phyloP scores from a whole-genome alignment of 2,797 vertebrate species.

The Toxotes lorentzi region DNA sequence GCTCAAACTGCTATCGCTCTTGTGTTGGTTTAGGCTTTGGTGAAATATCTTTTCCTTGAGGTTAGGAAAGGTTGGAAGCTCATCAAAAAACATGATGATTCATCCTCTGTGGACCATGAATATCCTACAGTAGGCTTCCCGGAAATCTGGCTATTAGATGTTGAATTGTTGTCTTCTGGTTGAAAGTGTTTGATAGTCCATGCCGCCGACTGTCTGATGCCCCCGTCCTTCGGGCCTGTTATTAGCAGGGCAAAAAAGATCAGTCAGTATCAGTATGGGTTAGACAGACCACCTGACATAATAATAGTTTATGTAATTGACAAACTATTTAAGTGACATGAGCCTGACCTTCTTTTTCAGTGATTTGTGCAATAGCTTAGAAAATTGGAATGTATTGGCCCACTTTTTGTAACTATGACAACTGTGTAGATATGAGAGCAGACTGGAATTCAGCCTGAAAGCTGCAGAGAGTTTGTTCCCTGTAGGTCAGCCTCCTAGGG shows the following conservation, averaged over 20 bases:
- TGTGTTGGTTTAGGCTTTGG: neutral
- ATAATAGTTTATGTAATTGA: no score
- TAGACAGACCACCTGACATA: neutral
- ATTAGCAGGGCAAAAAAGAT: neutral
- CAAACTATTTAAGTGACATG: neutral
- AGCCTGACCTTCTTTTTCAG: neutral
- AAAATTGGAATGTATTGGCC: neutral
- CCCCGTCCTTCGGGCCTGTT: neutral
- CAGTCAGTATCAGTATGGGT: neutral
- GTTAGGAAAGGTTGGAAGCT: neutral
- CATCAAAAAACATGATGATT: neutral
- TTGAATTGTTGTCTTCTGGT: neutral
- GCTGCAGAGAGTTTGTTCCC: constrained; percentile 35
- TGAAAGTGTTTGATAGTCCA: neutral
- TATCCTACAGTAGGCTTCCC: neutral
- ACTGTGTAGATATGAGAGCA: neutral
- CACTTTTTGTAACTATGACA: constrained; percentile 10
- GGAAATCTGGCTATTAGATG: neutral
- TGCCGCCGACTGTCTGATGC: no score
- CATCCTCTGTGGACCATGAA: neutral
- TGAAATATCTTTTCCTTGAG: neutral
- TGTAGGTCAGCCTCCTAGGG: constrained; percentile 25
- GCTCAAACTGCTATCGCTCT: neutral
- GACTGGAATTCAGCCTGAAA: constrained; percentile 18
- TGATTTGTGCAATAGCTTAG: constrained; percentile 1